phyloP scores from a whole-genome alignment of 2,888 invertebrate species.

The Cloeon dipterum region DNA sequence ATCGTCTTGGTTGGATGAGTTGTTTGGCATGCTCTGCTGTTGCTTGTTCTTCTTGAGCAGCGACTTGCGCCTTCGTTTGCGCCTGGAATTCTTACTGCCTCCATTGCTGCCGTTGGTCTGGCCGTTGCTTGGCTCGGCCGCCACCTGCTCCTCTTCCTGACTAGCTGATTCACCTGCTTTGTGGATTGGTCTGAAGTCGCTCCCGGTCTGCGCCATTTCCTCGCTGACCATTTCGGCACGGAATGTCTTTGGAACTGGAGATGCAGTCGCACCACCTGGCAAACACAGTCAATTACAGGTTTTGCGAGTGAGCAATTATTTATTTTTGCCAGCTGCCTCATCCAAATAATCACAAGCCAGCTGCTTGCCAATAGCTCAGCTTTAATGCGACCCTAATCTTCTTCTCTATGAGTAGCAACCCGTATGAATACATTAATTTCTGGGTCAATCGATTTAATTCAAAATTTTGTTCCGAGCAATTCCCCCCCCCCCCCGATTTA shows the following conservation, averaged over 20 bases:
- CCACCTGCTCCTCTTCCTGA: conserved; percentile 10
- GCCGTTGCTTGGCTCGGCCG: conserved; percentile 14
- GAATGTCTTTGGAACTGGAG: conserved; percentile 24
- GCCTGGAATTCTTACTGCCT: conserved; percentile 12
- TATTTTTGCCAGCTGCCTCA: too few relatives aligned
- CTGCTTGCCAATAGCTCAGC: too few relatives aligned
- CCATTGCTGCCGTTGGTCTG: conserved; percentile 7
- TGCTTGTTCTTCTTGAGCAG: conserved; percentile 57
- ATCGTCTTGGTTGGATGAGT: conserved; percentile 21
- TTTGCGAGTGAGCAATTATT: too few relatives aligned
- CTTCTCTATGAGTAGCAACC: too few relatives aligned
- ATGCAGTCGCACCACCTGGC: conserved; percentile 27
- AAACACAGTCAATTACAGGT: conserved; percentile 24
- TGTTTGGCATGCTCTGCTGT: conserved; percentile 37
- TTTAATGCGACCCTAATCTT: too few relatives aligned
- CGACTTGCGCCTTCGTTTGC: conserved; percentile 56
- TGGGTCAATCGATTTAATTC: too few relatives aligned
- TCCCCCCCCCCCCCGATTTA: conserved; percentile 17
- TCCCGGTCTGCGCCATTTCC: conserved; percentile 21
- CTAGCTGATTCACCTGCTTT: conserved; percentile 1
- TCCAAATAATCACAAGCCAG: too few relatives aligned
- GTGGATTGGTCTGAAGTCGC: conserved; percentile 34
- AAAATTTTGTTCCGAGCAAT: conserved; percentile 18
- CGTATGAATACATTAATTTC: too few relatives aligned
- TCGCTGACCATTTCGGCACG: conserved; percentile 27